Evolutionary conservation across 2,888 invertebrate genomes (phyloP), one percentile per base, ranked within the genome.

Genomic region (Lycia hirtaria): DNA sequence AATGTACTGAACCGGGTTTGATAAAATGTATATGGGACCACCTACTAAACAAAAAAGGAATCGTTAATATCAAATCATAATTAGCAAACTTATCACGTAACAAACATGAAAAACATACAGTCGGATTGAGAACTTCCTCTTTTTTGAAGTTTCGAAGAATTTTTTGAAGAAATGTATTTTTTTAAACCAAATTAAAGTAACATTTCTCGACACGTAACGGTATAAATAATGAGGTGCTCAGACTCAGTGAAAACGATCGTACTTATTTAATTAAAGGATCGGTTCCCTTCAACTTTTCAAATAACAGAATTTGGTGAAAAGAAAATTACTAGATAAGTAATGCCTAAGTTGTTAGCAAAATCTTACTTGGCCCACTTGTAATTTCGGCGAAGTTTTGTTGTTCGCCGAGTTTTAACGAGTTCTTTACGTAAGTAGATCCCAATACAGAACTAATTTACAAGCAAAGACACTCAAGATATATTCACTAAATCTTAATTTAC

Each of bases 361-460:
- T 62, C 54, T 44, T 56, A 48, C 15, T n/a, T n/a, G 54, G 48
- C 41, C 37, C 48, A 57, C 51, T 56, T 49, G 55, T 64, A 61
- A 69, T 62, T 67, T 64, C 35, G 41, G 41, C 22, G 53, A 62
- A 62, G 51, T 28, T 67, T 47, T 56, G 52, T 57, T 65, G 59
- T 64, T 62, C 51, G 35, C 17, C 22, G 44, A 69, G 53, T 65
- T 67, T 64, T 57, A 67, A 65, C 53, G 67, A 61, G 65, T 60
- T 63, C 51, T 65, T 48, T 54, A 61, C 48, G 35, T 48, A 61
- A 45, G 35, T 48, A 48, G 43, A 50, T 53, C 56, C 54, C 50
- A 43, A 60, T 57, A 56, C 45, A 58, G 28, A 64, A 60, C 58
- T 57, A 61, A 66, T 64, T 49, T 58, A 38, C 38, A 41, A 53